Evolutionary conservation across 2,113 vertebrate species (phyloP).

Genomic region (Microtus pennsylvanicus): DNA sequence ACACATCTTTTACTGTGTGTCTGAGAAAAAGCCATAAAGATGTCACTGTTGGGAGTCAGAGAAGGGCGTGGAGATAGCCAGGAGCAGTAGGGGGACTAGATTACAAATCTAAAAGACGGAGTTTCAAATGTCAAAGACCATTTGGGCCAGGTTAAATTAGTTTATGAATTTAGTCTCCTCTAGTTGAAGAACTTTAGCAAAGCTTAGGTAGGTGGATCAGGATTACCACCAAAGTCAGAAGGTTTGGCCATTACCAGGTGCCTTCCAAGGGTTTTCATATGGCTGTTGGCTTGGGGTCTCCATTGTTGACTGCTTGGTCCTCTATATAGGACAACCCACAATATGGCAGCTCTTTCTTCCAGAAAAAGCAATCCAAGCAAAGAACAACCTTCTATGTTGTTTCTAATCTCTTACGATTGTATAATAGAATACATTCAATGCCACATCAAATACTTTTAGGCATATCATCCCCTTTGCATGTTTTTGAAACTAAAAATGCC

Average conservation of each 20-base stretch:
- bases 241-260: not conserved
- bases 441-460: not conserved
- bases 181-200: not conserved
- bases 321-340: not conserved
- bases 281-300: not conserved
- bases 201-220: not conserved
- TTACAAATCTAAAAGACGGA: not conserved
- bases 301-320: not conserved
- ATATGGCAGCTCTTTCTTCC: not conserved
- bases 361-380: not conserved
- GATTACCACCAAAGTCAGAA: not conserved
- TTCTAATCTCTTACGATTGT: conserved; percentile 17
- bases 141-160: not conserved
- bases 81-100: not conserved
- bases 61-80: too few species aligned
- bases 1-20: not conserved
- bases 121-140: not conserved
- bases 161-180: not conserved
- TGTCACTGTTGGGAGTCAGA: not conserved
- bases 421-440: not conserved
- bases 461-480: not conserved
- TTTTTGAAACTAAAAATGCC: conserved; percentile 18
- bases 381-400: not conserved
- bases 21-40: not conserved
- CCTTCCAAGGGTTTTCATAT: not conserved